These are phyloP conservation scores for Prietella phreatophila DNA, from an alignment of 2,113 vertebrate genomes.

Conservation along the genomic window DNA sequence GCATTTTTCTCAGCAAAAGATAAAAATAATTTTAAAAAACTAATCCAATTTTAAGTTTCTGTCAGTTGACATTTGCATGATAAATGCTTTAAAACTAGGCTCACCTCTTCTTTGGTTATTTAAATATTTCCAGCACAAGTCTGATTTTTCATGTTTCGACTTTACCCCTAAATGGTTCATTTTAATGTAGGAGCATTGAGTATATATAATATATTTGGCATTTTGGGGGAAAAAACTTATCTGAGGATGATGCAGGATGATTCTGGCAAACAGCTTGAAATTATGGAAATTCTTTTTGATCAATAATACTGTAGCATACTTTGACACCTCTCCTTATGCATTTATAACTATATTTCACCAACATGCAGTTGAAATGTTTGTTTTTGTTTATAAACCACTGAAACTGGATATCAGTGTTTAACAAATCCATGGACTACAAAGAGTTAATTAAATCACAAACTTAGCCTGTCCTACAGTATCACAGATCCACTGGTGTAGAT, in stretches of 20 bases:
- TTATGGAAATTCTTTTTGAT: background rate
- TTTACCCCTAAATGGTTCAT: background rate
- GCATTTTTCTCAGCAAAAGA: background rate
- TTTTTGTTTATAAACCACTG: background rate
- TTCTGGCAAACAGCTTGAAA: background rate
- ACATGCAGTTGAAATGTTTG: too few relatives aligned
- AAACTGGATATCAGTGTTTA: background rate
- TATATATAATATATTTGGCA: background rate
- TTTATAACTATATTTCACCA: too few relatives aligned
- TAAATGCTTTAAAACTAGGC: conserved; percentile 9
- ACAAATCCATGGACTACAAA: background rate
- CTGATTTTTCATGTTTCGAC: background rate
- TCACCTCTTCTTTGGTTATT: conserved; percentile 3
- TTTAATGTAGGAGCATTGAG: background rate
- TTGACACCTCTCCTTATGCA: background rate
- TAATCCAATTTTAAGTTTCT: conserved; percentile 16
- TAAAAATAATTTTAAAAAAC: background rate
- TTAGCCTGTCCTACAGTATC: background rate
- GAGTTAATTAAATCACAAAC: background rate
- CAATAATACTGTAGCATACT: background rate
- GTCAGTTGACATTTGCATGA: conserved; percentile 20
- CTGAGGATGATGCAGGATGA: background rate
- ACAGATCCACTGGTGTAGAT: background rate
- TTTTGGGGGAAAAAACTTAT: background rate
- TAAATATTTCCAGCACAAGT: background rate